phyloP scores from a whole-genome alignment of 1,140 invertebrate genomes.

The Solenopsis invicta region DNA sequence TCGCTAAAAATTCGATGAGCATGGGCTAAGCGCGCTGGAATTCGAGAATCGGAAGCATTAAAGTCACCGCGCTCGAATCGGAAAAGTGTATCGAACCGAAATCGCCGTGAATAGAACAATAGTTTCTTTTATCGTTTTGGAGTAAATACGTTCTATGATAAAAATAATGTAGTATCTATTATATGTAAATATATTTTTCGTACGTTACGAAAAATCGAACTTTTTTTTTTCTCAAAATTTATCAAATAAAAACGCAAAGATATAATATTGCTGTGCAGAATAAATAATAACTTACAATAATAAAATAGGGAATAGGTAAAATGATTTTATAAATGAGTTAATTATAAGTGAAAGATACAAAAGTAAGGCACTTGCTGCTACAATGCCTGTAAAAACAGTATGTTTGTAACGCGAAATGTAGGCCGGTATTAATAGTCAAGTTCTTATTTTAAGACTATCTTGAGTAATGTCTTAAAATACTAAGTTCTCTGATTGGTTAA shows the following conservation, averaged over 20 bases:
- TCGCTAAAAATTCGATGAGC: slow-evolving; percentile 81
- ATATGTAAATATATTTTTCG: neutral
- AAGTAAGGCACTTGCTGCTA: no score
- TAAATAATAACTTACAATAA: neutral
- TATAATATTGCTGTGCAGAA: neutral
- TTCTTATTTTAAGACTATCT: no score
- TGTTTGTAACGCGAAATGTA: no score
- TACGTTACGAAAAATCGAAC: neutral
- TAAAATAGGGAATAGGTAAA: no score
- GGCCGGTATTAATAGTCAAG: no score
- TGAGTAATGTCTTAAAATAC: no score
- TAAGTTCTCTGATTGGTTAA: no score
- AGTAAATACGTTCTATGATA: neutral
- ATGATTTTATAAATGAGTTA: no score
- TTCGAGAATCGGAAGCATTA: slow-evolving; percentile 81
- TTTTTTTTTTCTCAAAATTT: neutral
- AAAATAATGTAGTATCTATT: neutral
- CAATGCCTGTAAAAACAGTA: no score
- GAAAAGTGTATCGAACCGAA: slow-evolving; percentile 4
- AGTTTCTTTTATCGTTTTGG: neutral
- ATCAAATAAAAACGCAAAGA: neutral
- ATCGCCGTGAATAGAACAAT: no score
- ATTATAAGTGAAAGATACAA: no score
- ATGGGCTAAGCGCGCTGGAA: slow-evolving; percentile 76
- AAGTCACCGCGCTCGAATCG: neutral